A percentile compares a stretch with the other conserved stretches of the same genome.
phyloP scores from a whole-genome alignment of 2,113 vertebrate species.

The Anhinga rufa region DNA sequence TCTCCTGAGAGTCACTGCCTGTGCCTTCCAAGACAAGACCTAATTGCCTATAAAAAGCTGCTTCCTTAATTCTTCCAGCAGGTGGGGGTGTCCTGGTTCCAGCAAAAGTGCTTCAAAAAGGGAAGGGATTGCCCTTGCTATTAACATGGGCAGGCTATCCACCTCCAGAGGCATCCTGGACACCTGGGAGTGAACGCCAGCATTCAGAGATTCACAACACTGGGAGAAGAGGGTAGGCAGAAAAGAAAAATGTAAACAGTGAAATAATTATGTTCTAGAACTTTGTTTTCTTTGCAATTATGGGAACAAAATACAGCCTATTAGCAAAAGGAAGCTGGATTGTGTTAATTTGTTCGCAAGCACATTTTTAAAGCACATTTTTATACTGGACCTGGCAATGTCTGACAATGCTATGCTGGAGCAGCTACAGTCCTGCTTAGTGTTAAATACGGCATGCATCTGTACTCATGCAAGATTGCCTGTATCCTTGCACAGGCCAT shows the following conservation, averaged over 20 bases:
- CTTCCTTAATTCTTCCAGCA: slow-evolving; percentile 71
- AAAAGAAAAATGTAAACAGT: neutral
- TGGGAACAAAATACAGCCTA: neutral
- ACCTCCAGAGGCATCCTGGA: neutral
- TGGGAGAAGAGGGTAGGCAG: neutral
- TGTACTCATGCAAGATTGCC: neutral
- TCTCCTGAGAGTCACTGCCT: neutral
- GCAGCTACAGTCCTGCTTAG: slow-evolving; percentile 20
- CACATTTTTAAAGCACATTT: neutral
- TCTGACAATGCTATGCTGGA: neutral
- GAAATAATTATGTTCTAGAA: neutral
- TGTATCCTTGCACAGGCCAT: slow-evolving; percentile 9
- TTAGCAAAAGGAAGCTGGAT: neutral
- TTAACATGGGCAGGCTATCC: neutral
- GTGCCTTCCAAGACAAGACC: neutral
- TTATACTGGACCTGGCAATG: slow-evolving; percentile 5
- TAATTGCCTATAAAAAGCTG: neutral
- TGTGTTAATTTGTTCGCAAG: slow-evolving; percentile 18
- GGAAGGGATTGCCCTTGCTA: neutral
- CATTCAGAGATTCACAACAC: neutral
- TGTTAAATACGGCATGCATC: neutral
- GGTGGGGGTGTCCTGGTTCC: slow-evolving; percentile 65
- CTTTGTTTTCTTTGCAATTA: slow-evolving; percentile 4
- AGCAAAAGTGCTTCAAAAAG: slow-evolving; percentile 15
- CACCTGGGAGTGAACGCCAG: neutral